Conservation (phyloP, 1,140 invertebrate genomes). For the Bombus waltoni region DNA sequence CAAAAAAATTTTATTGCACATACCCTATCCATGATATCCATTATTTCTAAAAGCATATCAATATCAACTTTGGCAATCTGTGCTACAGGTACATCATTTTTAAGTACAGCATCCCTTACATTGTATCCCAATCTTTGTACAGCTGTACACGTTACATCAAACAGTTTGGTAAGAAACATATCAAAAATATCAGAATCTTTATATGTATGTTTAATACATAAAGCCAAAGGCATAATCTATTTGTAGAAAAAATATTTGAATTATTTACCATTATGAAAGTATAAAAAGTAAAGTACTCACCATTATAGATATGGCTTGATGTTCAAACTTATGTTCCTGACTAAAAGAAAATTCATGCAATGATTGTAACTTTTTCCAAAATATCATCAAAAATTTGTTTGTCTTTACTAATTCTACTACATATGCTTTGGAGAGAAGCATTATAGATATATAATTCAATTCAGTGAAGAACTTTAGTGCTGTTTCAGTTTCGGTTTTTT, state of each 20-base stretch:
- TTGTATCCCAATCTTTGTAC: constrained; percentile 85
- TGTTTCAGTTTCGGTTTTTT: constrained; percentile 53
- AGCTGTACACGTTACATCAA: constrained; percentile 85
- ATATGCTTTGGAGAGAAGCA: constrained; percentile 76
- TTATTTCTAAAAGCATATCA: constrained; percentile 83
- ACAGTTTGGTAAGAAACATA: constrained; percentile 85
- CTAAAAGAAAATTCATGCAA: constrained; percentile 66
- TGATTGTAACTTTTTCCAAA: constrained; percentile 76
- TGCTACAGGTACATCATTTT: constrained; percentile 76
- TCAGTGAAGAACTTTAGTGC: constrained; percentile 71
- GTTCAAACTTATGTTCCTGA: constrained; percentile 76
- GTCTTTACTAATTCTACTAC: constrained; percentile 74
- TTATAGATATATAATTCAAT: constrained; percentile 72
- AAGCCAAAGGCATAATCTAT: constrained; percentile 85
- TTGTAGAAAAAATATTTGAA: constrained; percentile 75
- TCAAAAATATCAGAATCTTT: constrained; percentile 83
- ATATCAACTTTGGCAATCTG: constrained; percentile 78
- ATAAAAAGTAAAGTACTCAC: constrained; percentile 70
- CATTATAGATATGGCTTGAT: constrained; percentile 84
- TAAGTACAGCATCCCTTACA: constrained; percentile 82
- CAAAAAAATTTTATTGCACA: constrained; percentile 69
- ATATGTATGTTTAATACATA: constrained; percentile 75
- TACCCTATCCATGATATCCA: constrained; percentile 86
- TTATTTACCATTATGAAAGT: constrained; percentile 55
- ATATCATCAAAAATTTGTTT: constrained; percentile 75